Evolutionary conservation across 2,797 vertebrate species (phyloP), one percentile per base, ranked within the genome.

Genomic region (Peromyscus attwateri): DNA sequence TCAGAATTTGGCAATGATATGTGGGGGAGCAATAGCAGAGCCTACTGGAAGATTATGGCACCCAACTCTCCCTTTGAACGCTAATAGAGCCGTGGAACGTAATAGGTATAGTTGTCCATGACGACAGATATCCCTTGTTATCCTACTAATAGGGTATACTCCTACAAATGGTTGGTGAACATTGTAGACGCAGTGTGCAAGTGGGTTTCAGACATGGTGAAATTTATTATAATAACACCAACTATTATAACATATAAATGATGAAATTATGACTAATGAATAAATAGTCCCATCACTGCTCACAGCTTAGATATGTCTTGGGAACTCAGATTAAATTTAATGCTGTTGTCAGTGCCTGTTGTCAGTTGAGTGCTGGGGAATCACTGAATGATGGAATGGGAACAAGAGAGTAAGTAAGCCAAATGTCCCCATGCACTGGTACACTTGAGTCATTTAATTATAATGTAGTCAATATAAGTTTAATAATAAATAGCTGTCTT

Each of bases 111-210:
- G 79, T 10, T 91, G 83, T 66, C 73, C 57, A 46, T 3, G 5
- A 91, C 37, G 77, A 83, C 16, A 92, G 19, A 27, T 6, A 87
- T 1, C 1, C 11, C 46, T 80, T 46, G 49, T 62, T 25, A 8
- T 9, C 23, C 60, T 25, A 62, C 23, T 62, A 62, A 14, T 16
- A 55, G 14, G 3, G 1, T 79, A 62, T 25, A 62, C 90, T 92
- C 37, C 66, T 89, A 89, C 79, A 94, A 84, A 89, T 66, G 81
- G 8, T n/a, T 94, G 46, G 29, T 60, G 13, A 94, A 84, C 60
- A 81, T 19, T 77, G 43, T 31, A 90, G 40, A 57, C 43, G 25
- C 9, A 52, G 17, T 6, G 27, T 83, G 3, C 2, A 83, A 73
- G 31, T 66, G 14, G 16, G 43, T 52, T 19, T 29, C 93, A 97